Percentiles rank a stretch among this genome's conserved stretches.
These are phyloP conservation scores for Amiota mariae DNA, from an alignment of 2,888 invertebrate species.

Conservation along the genomic window DNA sequence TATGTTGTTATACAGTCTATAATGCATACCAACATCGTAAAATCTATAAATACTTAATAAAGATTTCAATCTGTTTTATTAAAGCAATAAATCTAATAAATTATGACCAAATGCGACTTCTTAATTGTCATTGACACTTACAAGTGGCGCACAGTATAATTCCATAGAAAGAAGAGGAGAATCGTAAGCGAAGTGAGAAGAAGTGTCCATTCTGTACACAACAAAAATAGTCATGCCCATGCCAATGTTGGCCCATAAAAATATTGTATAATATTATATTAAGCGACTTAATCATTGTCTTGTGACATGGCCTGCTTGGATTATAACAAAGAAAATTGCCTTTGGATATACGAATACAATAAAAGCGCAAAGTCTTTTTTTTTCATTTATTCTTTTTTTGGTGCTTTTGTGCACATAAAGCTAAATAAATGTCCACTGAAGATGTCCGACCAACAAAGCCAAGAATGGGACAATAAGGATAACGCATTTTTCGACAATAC, in stretches of 20 bases:
- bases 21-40: no score
- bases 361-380: constrained; percentile 14
- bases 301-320: not conserved
- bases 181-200: no score
- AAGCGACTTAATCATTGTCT: constrained; percentile 21
- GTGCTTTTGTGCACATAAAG: constrained; percentile 13
- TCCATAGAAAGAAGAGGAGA: no score
- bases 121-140: constrained; percentile 15
- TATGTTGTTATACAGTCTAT: no score
- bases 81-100: constrained; percentile 28
- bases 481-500: constrained; percentile 3
- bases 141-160: constrained; percentile 7
- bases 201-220: not conserved
- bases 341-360: not conserved
- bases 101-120: not conserved
- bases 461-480: not conserved
- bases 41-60: not conserved
- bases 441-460: constrained; percentile 3
- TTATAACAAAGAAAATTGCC: constrained; percentile 8
- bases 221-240: not conserved
- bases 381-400: constrained; percentile 8
- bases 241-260: constrained; percentile 15
- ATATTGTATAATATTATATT: not conserved
- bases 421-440: constrained; percentile 27
- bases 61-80: constrained; percentile 16